Base-by-base conservation (phyloP, 2,888 invertebrate species). In the Polydrusus tereticollis region DNA sequence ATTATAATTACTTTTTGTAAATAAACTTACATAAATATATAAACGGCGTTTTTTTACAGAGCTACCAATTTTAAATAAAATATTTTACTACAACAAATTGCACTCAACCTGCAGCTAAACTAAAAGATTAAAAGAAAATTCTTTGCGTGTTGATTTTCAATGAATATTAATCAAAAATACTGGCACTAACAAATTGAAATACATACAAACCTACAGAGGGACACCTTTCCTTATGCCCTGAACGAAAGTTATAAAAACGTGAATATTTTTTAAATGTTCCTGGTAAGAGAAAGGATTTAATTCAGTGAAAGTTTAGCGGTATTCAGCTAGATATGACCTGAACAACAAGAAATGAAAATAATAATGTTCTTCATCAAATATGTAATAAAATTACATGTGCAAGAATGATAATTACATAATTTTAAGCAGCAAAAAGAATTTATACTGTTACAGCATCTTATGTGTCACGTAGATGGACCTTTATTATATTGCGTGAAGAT, bases 151-250 rank as follows among this genome's bases (percentile, higher is more conserved):
- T n/a, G n/a, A n/a, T n/a, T n/a, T n/a, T n/a, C n/a, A n/a, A n/a
- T n/a, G n/a, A n/a, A n/a, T n/a, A n/a, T n/a, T 21, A 16, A 8
- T 58, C 41, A 21, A 21, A 60, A 26, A 69, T 62, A 62, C 74
- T 75, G 77, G 76, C 78, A 77, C 78, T 72, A 78, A 63, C 59
- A 68, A 16, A 41, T 45, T 38, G n/a, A 29, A 60, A 52, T 16
- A 43, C 18, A 47, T 18, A 26, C 8, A 47, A 14, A 26, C 14
- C 23, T 47, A 47, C 21, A 47, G 1, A 33, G 2, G 12, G 33
- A 33, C 12, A 33, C 8, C n/a, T n/a, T n/a, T n/a, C n/a, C n/a
- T n/a, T n/a, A n/a, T n/a, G n/a, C n/a, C n/a, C n/a, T n/a, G n/a
- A n/a, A n/a, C n/a, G n/a, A n/a, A n/a, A n/a, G n/a, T n/a, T n/a